A percentile compares a stretch with the other conserved stretches of the same genome.
These are phyloP conservation scores for Alloscopus bannaensis DNA, from an alignment of 2,888 invertebrate genomes.

Conservation along the genomic window DNA sequence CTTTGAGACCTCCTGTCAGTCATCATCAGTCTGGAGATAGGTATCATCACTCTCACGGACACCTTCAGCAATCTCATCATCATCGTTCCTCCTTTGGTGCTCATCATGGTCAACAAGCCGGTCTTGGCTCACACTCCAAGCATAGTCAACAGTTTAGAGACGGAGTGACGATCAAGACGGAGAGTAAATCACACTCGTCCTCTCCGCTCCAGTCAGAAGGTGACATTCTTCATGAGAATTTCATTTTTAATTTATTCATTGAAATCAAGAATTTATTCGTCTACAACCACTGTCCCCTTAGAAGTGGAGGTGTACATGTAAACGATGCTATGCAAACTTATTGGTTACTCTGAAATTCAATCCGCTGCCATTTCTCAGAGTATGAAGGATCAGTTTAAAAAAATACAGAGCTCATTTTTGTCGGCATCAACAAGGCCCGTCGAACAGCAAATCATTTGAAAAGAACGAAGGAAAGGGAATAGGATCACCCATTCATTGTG, in stretches of 20 bases:
- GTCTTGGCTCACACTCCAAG: conserved; percentile 40
- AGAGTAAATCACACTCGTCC: conserved; percentile 67
- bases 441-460: too few species aligned
- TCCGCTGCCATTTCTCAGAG: too few species aligned
- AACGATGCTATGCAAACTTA: too few species aligned
- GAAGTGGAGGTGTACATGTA: too few species aligned
- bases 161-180: conserved; percentile 64
- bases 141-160: conserved; percentile 58
- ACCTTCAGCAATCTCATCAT: conserved; percentile 42
- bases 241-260: too few species aligned
- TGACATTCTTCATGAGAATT: too few species aligned
- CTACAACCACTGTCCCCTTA: too few species aligned
- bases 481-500: conserved; percentile 46
- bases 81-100: conserved; percentile 54
- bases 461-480: too few species aligned
- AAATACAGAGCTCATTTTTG: too few species aligned
- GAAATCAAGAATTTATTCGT: too few species aligned
- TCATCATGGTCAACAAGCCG: conserved; percentile 50
- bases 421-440: not conserved
- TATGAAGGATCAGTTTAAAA: too few species aligned
- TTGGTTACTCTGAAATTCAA: too few species aligned
- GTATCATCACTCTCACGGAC: conserved; percentile 50
- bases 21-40: conserved; percentile 52
- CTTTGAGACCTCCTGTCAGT: conserved; percentile 50
- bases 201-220: conserved; percentile 61